Conservation (phyloP, 2,888 invertebrate species). For the Lasioglossum morio region DNA sequence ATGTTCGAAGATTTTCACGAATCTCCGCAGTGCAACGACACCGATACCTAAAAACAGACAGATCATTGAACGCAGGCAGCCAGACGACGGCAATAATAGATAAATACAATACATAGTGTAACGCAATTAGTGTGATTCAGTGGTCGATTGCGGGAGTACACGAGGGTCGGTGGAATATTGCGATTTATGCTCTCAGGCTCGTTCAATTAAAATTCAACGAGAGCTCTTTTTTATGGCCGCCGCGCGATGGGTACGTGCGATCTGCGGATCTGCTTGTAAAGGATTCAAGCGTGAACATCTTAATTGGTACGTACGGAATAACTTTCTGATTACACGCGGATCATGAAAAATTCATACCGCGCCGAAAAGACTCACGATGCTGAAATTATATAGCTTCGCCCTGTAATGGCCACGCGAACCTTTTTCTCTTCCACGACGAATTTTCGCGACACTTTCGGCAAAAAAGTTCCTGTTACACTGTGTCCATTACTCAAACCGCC, state of each 20-base stretch:
- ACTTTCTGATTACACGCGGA: constrained; percentile 57
- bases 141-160: constrained; percentile 36
- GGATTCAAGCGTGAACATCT: constrained; percentile 67
- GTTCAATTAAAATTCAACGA: constrained; percentile 65
- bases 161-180: constrained; percentile 13
- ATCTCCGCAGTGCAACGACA: neutral
- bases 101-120: constrained; percentile 7
- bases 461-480: neutral
- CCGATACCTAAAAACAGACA: neutral
- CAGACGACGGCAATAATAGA: neutral
- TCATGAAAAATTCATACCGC: constrained; percentile 68
- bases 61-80: neutral
- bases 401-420: constrained; percentile 12
- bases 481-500: neutral
- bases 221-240: constrained; percentile 27
- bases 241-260: constrained; percentile 46
- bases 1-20: neutral
- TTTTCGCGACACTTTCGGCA: neutral
- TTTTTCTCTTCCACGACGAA: neutral
- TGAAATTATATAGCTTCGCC: constrained; percentile 26
- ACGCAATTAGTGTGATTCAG: constrained; percentile 36
- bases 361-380: constrained; percentile 37
- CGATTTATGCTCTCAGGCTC: constrained; percentile 50
- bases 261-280: constrained; percentile 51
- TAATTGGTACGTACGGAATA: constrained; percentile 66